Conservation (phyloP, 2,113 vertebrate genomes). For the Pelobates fuscus region DNA sequence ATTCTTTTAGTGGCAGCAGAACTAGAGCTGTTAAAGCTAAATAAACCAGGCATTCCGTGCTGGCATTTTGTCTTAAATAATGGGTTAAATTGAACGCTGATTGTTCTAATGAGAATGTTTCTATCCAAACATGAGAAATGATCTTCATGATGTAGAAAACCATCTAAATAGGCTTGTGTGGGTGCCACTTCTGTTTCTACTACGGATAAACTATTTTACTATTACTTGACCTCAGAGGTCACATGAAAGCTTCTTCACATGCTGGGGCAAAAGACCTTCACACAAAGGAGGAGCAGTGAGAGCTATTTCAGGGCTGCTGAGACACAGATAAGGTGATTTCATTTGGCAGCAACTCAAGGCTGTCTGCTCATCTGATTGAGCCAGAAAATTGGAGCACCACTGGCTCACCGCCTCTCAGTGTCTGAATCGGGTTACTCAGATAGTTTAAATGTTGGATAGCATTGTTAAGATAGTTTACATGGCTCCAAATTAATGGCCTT, state of each 20-base stretch:
- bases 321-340: neutral
- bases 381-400: rapidly evolving
- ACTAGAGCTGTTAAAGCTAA: too few relatives aligned
- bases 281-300: slow-evolving; percentile 1
- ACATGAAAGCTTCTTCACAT: neutral
- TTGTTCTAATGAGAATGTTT: too few relatives aligned
- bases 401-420: neutral
- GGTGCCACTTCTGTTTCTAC: too few relatives aligned
- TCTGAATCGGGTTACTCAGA: slow-evolving; percentile 1
- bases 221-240: neutral
- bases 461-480: neutral
- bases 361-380: neutral
- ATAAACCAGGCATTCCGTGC: too few relatives aligned
- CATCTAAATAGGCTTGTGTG: too few relatives aligned
- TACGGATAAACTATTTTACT: too few relatives aligned
- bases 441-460: neutral
- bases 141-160: too few relatives aligned
- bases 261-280: slow-evolving; percentile 19
- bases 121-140: too few relatives aligned
- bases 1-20: too few relatives aligned
- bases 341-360: slow-evolving; percentile 23
- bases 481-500: too few relatives aligned
- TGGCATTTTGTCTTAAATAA: too few relatives aligned
- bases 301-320: slow-evolving; percentile 21
- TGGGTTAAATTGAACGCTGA: too few relatives aligned